Evolutionary conservation across 2,113 vertebrate species (phyloP), one percentile per base, ranked within the genome.

Genomic region (Neolamprologus sp.): DNA sequence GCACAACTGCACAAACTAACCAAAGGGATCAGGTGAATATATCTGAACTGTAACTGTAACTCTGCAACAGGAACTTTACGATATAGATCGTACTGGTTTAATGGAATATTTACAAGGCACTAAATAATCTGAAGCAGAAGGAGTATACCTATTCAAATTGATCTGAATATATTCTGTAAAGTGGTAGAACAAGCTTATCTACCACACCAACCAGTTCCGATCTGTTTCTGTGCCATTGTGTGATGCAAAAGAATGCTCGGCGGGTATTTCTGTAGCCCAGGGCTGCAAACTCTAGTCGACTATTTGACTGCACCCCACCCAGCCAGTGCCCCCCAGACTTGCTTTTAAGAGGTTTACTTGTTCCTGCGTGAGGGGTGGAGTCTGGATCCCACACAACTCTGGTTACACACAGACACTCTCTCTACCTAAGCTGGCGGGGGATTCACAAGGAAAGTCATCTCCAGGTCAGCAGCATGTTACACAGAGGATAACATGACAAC

Each of bases 271-370:
- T 93, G 88, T 94, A 89, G 90, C 94, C 93, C 58, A 17, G 60
- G 94, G 92, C 90, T 87, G 85, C 82, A 92, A 93, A 94, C 85
- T 92, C 80, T 80, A 65, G 81, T 85, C 91, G 88, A 89, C 91
- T 91, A 90, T 92, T 94, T 89, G 85, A 88, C 90, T 86, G 90
- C 60, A 89, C 89, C 87, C 84, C 83, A 87, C 90, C 90, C 63
- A 83, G 81, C 58, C 71, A 82, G 49, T 91, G 83, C 83, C 95
- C 94, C 92, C 90, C 81, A 95, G 93, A 94, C 91, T 84, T 92
- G 88, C 93, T 95, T 94, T 96, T 91, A 95, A 95, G 92, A 93
- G 92, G 91, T 96, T 95, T 93, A 88, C 93, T 95, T 94, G 92
- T 95, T 95, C 91, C 85, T 94, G 88, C 40, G 58, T 86, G 88